Evolutionary conservation across 1,140 invertebrate genomes (phyloP), one percentile per base, ranked within the genome.

Genomic region (Protaetia brevitarsis): DNA sequence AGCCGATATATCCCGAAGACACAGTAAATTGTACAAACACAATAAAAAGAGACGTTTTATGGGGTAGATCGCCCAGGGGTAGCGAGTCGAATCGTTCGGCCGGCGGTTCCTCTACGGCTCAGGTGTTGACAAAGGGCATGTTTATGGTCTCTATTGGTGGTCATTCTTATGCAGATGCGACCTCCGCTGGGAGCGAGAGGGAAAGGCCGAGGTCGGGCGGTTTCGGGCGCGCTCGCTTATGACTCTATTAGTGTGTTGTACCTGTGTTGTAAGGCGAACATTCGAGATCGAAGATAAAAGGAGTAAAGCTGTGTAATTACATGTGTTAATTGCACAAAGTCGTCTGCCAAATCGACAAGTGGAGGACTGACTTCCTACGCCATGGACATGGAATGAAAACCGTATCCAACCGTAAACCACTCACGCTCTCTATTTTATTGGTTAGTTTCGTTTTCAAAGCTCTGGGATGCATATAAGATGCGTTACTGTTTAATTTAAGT

Each of bases 121-220:
- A 74, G 71, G 72, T 74, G 72, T 72, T 72, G 72, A 74, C 71
- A 74, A 71, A 74, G 70, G 69, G 69, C 65, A 68, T 71, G 69
- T 74, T 72, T 74, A 74, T 71, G 72, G 63, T 23, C 66, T 64
- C 57, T 66, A 59, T 70, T 67, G 67, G 63, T 34, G 68, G 67
- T 64, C 64, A 74, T 72, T 71, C 68, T 68, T 72, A 72, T 74
- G 71, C 72, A 72, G 68, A 74, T 74, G 70, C 29, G 19, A 23
- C 41, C n/a, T 45, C 37, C 19, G 11, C 41, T n/a, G n/a, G 41
- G 8, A 6, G 41, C 19, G 41, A 23, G 13, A 34, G 31, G 13
- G 26, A 23, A 51, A 23, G 41, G 41, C 41, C 41, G 41, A 2
- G 23, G 21, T 58, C 41, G 59, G 11, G 41, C n/a, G 3, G 28